Percentiles rank a stretch among this genome's conserved stretches.
phyloP scores from a whole-genome alignment of 2,888 invertebrate species.

The Lasius platythorax region DNA sequence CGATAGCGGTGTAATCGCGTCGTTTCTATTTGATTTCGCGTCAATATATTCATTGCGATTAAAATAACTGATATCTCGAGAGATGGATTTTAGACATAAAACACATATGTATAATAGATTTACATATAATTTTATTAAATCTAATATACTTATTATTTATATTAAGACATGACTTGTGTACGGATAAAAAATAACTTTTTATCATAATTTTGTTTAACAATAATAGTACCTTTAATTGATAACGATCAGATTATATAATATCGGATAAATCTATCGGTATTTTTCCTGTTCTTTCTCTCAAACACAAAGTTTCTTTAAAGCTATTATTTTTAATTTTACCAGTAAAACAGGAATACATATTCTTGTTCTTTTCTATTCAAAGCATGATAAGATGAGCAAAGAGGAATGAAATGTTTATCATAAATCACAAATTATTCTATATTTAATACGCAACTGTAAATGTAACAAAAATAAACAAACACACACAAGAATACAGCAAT shows the following conservation, averaged over 20 bases:
- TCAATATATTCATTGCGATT: neutral
- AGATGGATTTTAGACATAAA: neutral
- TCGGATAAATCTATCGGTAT: neutral
- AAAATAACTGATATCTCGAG: conserved; percentile 7
- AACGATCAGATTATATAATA: neutral
- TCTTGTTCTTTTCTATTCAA: neutral
- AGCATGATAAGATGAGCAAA: conserved; percentile 10
- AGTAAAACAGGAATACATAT: conserved; percentile 7
- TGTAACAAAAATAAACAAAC: conserved; percentile 6
- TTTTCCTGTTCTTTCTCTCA: neutral
- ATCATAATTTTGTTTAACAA: neutral
- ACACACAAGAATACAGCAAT: neutral
- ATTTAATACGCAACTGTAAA: neutral
- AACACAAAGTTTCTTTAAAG: neutral
- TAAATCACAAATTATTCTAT: conserved; percentile 21
- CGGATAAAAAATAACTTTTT: neutral
- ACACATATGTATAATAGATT: neutral
- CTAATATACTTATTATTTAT: neutral
- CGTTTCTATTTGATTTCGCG: conserved; percentile 18
- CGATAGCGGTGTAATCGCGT: conserved; percentile 10
- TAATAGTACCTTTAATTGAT: neutral
- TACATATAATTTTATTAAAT: conserved; percentile 7
- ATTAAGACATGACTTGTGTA: neutral
- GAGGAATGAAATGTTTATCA: neutral
- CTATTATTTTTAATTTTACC: neutral